Percentiles rank a stretch among this genome's conserved stretches.
Conservation (phyloP, 2,888 invertebrate species). For the Margaritifera margaritifera region DNA sequence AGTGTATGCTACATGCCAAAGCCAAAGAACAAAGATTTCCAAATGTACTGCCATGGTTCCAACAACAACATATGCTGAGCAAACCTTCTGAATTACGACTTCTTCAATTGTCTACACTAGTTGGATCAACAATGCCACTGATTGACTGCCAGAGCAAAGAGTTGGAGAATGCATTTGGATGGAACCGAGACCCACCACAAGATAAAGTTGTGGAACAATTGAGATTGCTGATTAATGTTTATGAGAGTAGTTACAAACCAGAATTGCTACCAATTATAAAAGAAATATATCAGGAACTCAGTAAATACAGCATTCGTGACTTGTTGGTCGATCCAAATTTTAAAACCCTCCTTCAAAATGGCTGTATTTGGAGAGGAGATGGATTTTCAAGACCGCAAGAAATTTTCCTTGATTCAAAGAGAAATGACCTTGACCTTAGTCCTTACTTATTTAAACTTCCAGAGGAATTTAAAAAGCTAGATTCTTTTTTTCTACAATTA, state of each 20-base stretch:
- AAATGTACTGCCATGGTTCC: slow-evolving; percentile 14
- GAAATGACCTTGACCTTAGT: slow-evolving; percentile 11
- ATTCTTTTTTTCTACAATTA: slow-evolving; percentile 6
- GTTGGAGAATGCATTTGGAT: slow-evolving; percentile 2
- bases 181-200: slow-evolving; percentile 4
- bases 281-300: no score
- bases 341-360: not conserved
- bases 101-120: no score
- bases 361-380: slow-evolving; percentile 18
- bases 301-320: no score
- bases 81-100: no score
- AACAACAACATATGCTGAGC: not conserved
- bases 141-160: not conserved
- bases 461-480: slow-evolving; percentile 8
- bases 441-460: slow-evolving; percentile 22
- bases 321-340: not conserved
- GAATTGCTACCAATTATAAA: slow-evolving; percentile 10
- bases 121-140: no score
- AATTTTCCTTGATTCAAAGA: slow-evolving; percentile 4
- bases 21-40: not conserved
- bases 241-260: slow-evolving; percentile 11
- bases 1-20: slow-evolving; percentile 8
- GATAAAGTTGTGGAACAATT: slow-evolving; percentile 13
- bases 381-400: slow-evolving; percentile 8
- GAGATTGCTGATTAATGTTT: slow-evolving; percentile 4